A percentile compares a stretch with the other conserved stretches of the same genome.
phyloP scores from a whole-genome alignment of 2,113 vertebrate genomes.

The Paramisgurnus dabryanus region DNA sequence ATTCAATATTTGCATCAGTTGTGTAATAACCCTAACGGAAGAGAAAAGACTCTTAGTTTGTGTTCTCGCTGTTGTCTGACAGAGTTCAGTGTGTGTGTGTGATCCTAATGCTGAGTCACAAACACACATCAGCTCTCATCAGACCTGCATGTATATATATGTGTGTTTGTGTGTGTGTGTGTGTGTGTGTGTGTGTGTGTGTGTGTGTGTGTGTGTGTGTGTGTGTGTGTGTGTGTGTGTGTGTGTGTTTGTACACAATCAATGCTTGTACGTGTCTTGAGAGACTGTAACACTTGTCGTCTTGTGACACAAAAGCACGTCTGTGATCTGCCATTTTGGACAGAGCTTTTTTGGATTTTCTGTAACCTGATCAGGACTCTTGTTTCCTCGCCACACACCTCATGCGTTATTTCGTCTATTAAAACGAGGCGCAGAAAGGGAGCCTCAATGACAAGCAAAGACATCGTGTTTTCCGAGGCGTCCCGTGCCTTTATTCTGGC shows the following conservation, averaged over 20 bases:
- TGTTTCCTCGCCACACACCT: slow-evolving; percentile 28
- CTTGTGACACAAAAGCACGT: slow-evolving; percentile 49
- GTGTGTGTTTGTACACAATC: neutral
- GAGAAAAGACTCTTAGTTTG: neutral
- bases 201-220: neutral
- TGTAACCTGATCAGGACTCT: slow-evolving; percentile 48
- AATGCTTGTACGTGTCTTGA: slow-evolving; percentile 17
- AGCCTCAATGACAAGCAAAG: no score
- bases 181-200: no score
- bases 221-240: no score
- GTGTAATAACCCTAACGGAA: no score
- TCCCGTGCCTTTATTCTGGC: neutral
- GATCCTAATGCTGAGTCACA: slow-evolving; percentile 56
- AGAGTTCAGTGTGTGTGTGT: neutral
- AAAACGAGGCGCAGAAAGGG: neutral
- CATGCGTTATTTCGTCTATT: neutral
- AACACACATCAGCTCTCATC: slow-evolving; percentile 42
- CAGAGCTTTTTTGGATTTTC: slow-evolving; percentile 48
- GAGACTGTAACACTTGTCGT: slow-evolving; percentile 31
- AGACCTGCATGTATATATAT: neutral
- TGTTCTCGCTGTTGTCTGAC: no score
- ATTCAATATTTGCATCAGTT: no score
- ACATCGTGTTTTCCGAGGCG: neutral
- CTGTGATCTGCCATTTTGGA: slow-evolving; percentile 34
- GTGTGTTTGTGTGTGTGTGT: no score